Percentiles rank a stretch among this genome's conserved stretches.
Evolutionary conservation across 2,797 vertebrate species (phyloP).

Genomic region (Lateolabrax maculatus): DNA sequence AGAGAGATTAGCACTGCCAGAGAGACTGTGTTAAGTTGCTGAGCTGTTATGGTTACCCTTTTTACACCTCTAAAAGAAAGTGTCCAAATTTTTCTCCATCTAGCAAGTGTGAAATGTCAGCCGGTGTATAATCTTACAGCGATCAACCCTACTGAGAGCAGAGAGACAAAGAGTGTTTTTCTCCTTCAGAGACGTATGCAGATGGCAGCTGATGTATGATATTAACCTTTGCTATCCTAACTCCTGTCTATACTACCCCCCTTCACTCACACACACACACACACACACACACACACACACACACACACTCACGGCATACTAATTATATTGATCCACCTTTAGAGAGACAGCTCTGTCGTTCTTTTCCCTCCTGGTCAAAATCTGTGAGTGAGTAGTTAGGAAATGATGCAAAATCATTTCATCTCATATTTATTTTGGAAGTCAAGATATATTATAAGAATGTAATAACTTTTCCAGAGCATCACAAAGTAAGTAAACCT

Average conservation of each 20-base stretch:
- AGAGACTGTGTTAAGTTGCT: slow-evolving; percentile 42
- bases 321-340: slow-evolving; percentile 76
- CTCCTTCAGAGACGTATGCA: slow-evolving; percentile 65
- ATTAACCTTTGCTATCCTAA: slow-evolving; percentile 81
- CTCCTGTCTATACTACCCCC: slow-evolving; percentile 57
- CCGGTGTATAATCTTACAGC: slow-evolving; percentile 66
- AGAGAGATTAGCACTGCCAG: slow-evolving; percentile 17
- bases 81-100: slow-evolving; percentile 50
- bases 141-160: slow-evolving; percentile 50
- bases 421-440: slow-evolving; percentile 39
- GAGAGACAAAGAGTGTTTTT: slow-evolving; percentile 64
- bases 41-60: slow-evolving; percentile 42
- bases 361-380: slow-evolving; percentile 50
- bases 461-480: slow-evolving; percentile 37
- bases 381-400: slow-evolving; percentile 41
- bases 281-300: slow-evolving; percentile 20
- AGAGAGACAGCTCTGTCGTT: slow-evolving; percentile 48
- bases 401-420: slow-evolving; percentile 58
- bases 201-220: slow-evolving; percentile 79
- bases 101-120: slow-evolving; percentile 69
- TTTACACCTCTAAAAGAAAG: slow-evolving; percentile 53
- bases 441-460: slow-evolving; percentile 48
- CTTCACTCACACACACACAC: slow-evolving; percentile 23
- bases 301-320: slow-evolving; percentile 54
- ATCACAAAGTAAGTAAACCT: slow-evolving; percentile 52